Conservation (phyloP, 2,113 vertebrate species). For the Agelaius tricolor region DNA sequence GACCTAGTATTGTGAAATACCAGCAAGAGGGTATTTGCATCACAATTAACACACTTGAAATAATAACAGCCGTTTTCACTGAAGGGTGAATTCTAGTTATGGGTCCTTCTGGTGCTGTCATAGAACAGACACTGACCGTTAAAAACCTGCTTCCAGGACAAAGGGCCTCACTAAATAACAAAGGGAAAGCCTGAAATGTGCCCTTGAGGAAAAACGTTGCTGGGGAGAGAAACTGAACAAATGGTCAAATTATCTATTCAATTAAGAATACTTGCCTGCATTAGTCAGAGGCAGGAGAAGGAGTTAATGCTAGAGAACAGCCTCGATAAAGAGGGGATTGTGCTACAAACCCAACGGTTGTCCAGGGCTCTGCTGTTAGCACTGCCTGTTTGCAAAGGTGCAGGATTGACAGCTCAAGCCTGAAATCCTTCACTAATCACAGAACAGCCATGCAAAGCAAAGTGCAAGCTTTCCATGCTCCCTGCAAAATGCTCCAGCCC, state of each 20-base stretch:
- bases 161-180: constrained; percentile 27
- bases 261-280: constrained; percentile 2
- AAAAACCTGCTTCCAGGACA: constrained; percentile 38
- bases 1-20: constrained; percentile 56
- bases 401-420: constrained; percentile 44
- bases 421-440: constrained; percentile 51
- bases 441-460: constrained; percentile 9
- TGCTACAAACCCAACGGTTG: background rate
- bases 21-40: constrained; percentile 52
- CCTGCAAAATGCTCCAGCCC: background rate
- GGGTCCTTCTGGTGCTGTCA: constrained; percentile 38
- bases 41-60: constrained; percentile 43
- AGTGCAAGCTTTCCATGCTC: background rate
- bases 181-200: constrained; percentile 27
- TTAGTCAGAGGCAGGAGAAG: constrained; percentile 7
- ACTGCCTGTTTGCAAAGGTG: background rate
- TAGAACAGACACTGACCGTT: constrained; percentile 37
- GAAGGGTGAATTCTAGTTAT: constrained; percentile 35
- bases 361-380: background rate
- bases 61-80: constrained; percentile 42
- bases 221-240: constrained; percentile 27
- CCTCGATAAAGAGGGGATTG: constrained; percentile 34
- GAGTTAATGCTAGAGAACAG: constrained; percentile 9
- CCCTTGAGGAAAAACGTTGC: constrained; percentile 19
- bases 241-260: constrained; percentile 39